Evolutionary conservation across 2,888 invertebrate species (phyloP).

Genomic region (Polietes domitor): DNA sequence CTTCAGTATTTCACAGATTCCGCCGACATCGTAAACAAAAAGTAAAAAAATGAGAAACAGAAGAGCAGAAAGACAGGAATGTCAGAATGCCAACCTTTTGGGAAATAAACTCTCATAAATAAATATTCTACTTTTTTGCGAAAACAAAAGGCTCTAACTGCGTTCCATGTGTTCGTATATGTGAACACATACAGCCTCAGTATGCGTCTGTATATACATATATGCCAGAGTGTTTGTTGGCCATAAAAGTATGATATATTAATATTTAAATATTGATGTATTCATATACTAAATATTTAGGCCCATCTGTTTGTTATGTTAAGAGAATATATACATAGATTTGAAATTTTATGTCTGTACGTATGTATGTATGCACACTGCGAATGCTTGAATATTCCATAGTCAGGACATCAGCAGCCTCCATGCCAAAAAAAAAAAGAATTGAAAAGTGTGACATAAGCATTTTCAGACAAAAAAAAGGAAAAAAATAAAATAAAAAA

Average conservation of each 20-base stretch:
- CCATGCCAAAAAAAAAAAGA: neutral
- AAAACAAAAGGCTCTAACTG: neutral
- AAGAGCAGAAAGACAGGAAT: slow-evolving; percentile 25
- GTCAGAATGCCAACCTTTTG: slow-evolving; percentile 48
- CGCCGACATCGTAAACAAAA: neutral
- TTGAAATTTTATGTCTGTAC: neutral
- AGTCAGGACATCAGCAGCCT: neutral
- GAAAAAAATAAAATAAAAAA: neutral
- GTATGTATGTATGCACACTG: neutral
- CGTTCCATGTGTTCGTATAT: neutral
- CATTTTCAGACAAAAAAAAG: neutral
- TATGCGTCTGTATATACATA: neutral
- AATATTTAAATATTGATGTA: slow-evolving; percentile 57
- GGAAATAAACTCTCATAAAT: slow-evolving; percentile 54
- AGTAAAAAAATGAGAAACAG: neutral
- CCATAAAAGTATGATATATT: slow-evolving; percentile 56
- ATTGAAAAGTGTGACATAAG: neutral
- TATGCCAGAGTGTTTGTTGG: neutral
- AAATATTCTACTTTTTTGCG: slow-evolving; percentile 25
- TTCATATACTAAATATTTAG: slow-evolving; percentile 42
- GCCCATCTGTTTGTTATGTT: slow-evolving; percentile 29
- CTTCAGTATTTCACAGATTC: neutral
- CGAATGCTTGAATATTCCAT: slow-evolving; percentile 13
- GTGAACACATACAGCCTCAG: neutral
- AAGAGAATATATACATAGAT: neutral